These are phyloP conservation scores for Dasypolia templi DNA, from an alignment of 2,888 invertebrate genomes.

Conservation along the genomic window DNA sequence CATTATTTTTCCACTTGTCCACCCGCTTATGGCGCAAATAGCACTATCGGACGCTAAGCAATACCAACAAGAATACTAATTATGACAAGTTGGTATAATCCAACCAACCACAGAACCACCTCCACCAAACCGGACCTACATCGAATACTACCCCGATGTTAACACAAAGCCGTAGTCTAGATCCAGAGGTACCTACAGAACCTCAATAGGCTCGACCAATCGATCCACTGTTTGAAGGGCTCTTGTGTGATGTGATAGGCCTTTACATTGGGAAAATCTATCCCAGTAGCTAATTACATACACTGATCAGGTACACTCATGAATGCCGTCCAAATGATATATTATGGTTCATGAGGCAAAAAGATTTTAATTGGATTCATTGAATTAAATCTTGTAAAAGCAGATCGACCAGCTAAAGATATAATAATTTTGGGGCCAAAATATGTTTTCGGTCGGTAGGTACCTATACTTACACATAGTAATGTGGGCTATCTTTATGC, in stretches of 20 bases:
- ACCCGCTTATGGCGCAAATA: slow-evolving; percentile 4
- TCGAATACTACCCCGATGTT: slow-evolving; percentile 68
- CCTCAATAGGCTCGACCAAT: slow-evolving; percentile 44
- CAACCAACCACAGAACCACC: too few relatives aligned
- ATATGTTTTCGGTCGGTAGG: neutral
- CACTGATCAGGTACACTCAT: slow-evolving; percentile 20
- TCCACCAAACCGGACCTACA: too few relatives aligned
- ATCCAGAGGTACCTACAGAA: slow-evolving; percentile 5
- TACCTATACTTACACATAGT: neutral
- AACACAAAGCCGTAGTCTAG: slow-evolving; percentile 54
- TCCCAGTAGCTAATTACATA: slow-evolving; percentile 22
- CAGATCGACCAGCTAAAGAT: neutral
- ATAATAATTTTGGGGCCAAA: neutral
- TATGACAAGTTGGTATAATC: slow-evolving; percentile 69
- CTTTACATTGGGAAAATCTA: slow-evolving; percentile 40
- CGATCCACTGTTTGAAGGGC: slow-evolving; percentile 59
- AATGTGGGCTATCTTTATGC: neutral
- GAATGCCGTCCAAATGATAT: slow-evolving; percentile 35
- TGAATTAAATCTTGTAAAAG: slow-evolving; percentile 10
- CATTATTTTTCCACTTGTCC: neutral
- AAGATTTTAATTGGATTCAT: slow-evolving; percentile 19
- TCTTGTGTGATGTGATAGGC: slow-evolving; percentile 41
- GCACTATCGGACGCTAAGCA: slow-evolving; percentile 57
- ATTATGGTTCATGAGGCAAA: slow-evolving; percentile 14
- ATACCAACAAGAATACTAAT: slow-evolving; percentile 69